A percentile compares a stretch with the other conserved stretches of the same genome.
Evolutionary conservation across 1,140 invertebrate species (phyloP).

Genomic region (Delia radicum): DNA sequence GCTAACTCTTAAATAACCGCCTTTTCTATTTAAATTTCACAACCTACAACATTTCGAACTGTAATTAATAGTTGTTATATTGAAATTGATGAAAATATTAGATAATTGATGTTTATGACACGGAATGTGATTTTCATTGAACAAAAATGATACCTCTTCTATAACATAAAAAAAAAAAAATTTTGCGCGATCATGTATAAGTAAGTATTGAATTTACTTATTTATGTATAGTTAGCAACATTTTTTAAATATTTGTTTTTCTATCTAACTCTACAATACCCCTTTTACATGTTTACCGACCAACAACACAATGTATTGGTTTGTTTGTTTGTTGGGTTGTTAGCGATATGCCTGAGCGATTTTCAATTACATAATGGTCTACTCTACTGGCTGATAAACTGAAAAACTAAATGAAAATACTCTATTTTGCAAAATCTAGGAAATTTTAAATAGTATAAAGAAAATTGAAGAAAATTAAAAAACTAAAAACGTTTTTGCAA

Average conservation of each 20-base stretch:
- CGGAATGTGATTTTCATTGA: background rate
- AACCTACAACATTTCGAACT: too few relatives aligned
- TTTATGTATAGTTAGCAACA: too few relatives aligned
- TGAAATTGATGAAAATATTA: background rate
- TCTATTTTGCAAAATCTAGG: too few relatives aligned
- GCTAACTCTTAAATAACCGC: too few relatives aligned
- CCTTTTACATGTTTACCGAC: background rate
- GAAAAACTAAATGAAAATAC: background rate
- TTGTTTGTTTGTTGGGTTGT: background rate
- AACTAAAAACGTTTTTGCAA: too few relatives aligned
- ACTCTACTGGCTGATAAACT: background rate
- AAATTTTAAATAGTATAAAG: too few relatives aligned
- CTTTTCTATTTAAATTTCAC: too few relatives aligned
- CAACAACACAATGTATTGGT: background rate
- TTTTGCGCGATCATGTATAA: background rate
- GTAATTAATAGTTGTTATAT: too few relatives aligned
- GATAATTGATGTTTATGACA: slow-evolving; percentile 1
- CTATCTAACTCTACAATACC: background rate
- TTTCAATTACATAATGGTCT: background rate
- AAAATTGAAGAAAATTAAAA: too few relatives aligned
- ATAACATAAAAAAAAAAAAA: background rate
- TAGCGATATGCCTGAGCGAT: background rate
- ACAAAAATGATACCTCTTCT: background rate
- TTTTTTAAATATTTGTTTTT: background rate
- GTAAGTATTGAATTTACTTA: too few relatives aligned